Evolutionary conservation across 2,888 invertebrate genomes (phyloP), one percentile per base, ranked within the genome.

Genomic region (Microctonus aethiopoides): DNA sequence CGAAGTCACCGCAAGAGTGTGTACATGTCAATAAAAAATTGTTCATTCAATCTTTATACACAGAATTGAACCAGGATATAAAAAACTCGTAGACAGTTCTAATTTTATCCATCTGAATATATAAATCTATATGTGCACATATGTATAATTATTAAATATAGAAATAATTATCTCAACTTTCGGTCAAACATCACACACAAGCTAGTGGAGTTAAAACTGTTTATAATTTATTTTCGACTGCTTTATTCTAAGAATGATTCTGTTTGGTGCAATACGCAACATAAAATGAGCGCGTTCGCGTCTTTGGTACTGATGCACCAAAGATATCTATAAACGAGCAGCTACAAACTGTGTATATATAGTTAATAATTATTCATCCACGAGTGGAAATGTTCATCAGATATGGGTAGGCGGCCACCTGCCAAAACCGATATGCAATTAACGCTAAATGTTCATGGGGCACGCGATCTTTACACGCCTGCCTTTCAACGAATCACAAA

Each of bases 361-460:
- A 69, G 70, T 76, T 79, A 62, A 75, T 81, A 79, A 81, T 81
- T 81, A 81, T 81, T 81, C 81, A 80, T 81, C 76, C 76, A 76
- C 72, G 70, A 76, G 71, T 73, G 78, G 71, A 81, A 81, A 83
- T 83, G 77, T 77, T 81, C 78, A 81, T 80, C 82, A 77, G 78
- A 77, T 79, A 80, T 77, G 76, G 78, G 79, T 73, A 71, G 78
- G 75, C 76, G 77, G 76, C 78, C 83, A 83, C 82, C 83, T 83
- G 83, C 83, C 83, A 82, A 83, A 83, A 81, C 79, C 80, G 80
- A 83, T 83, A 80, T 77, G 78, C 80, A 80, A 81, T 83, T 83
- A 83, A 83, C 82, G 80, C 77, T 80, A 78, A 83, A 83, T 80
- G 83, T 76, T 80, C 81, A 66, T 60, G 70, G 72, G 79, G 76